Conservation (phyloP, 2,113 vertebrate species). For the Amazona vittata region DNA sequence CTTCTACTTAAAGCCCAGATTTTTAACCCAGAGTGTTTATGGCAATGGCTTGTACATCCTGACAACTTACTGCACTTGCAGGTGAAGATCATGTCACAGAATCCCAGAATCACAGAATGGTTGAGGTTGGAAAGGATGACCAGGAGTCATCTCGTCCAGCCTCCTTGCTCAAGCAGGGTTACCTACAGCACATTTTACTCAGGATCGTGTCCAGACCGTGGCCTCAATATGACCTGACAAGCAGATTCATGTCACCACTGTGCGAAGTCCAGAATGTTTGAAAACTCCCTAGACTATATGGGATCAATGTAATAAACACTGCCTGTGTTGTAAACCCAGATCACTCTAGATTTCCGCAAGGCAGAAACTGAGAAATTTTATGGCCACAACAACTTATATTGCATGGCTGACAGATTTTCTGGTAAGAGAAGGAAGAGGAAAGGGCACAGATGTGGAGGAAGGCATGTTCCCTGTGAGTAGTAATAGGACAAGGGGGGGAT, state of each 20-base stretch:
- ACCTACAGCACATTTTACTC: neutral
- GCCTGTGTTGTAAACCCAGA: neutral
- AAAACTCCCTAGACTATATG: neutral
- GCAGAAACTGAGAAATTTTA: neutral
- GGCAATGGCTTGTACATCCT: neutral
- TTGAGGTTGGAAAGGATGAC: neutral
- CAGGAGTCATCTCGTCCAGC: neutral
- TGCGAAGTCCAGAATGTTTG: neutral
- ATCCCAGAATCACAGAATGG: neutral
- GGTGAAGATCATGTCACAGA: neutral
- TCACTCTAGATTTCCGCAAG: neutral
- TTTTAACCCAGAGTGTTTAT: neutral
- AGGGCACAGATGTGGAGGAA: neutral
- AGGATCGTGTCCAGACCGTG: neutral
- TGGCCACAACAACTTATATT: neutral
- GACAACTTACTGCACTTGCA: neutral
- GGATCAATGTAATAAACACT: neutral
- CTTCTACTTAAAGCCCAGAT: neutral
- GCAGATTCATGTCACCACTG: neutral
- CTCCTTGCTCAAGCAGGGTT: neutral
- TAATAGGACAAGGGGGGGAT: neutral
- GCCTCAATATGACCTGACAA: neutral
- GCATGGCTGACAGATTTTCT: neutral
- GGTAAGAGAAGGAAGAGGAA: neutral
- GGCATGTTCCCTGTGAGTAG: accelerated